A percentile compares a stretch with the other conserved stretches of the same genome.
Evolutionary conservation across 2,113 vertebrate species (phyloP).

Genomic region (Xerus inauris): DNA sequence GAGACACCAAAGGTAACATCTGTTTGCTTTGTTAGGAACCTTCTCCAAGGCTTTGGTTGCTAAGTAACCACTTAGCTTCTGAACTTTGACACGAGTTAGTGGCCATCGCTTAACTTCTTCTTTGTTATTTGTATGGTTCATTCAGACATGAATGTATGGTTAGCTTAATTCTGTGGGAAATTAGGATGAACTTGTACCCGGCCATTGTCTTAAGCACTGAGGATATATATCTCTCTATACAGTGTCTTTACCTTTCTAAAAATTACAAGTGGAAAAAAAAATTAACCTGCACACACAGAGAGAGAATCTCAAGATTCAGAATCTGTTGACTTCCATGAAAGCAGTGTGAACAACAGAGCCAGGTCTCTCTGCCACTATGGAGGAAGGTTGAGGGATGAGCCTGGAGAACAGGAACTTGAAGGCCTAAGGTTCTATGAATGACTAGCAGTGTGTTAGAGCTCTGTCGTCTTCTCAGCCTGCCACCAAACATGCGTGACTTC

Average conservation of each 20-base stretch:
- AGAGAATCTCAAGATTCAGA: neutral
- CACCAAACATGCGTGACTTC: neutral
- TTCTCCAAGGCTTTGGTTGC: neutral
- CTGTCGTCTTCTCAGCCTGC: neutral
- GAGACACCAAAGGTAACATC: constrained; percentile 32
- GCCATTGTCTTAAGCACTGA: neutral
- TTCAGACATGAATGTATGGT: neutral
- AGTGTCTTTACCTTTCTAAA: neutral
- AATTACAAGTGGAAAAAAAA: neutral
- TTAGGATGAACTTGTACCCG: neutral
- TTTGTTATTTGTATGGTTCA: neutral
- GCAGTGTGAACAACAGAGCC: neutral
- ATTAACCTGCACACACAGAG: neutral
- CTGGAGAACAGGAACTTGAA: neutral
- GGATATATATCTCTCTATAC: neutral
- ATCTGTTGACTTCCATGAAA: neutral
- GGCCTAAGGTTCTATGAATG: neutral
- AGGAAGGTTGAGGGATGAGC: neutral
- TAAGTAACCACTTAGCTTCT: constrained; percentile 35
- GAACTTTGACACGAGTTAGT: constrained; percentile 27
- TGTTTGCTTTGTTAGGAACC: constrained; percentile 38
- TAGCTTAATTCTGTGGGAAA: neutral
- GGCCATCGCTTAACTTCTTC: neutral
- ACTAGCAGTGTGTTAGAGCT: neutral
- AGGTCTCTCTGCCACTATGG: neutral